Evolutionary conservation across 1,140 invertebrate genomes (phyloP).

Genomic region (Papilio machaon): DNA sequence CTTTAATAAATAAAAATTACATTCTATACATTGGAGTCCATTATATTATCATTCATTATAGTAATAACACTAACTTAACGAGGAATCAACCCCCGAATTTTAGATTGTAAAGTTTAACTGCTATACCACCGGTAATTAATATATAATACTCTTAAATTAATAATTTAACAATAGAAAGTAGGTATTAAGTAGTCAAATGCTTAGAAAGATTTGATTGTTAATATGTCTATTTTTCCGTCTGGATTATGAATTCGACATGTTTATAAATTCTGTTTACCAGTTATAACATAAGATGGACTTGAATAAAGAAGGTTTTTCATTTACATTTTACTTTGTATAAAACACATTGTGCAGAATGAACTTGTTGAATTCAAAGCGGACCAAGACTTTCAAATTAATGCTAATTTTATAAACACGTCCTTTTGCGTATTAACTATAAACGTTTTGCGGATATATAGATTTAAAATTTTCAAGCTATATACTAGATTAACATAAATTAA

Average conservation of each 20-base stretch:
- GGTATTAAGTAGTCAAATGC: too few species aligned
- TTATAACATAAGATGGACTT: neutral
- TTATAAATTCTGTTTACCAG: neutral
- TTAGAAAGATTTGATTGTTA: too few species aligned
- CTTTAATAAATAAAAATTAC: neutral
- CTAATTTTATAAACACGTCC: conserved; percentile 23
- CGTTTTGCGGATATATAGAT: neutral
- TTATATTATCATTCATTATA: too few species aligned
- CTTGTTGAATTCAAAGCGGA: neutral
- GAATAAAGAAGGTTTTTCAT: neutral
- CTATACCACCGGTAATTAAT: too few species aligned
- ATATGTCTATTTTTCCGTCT: neutral
- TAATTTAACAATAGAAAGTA: too few species aligned
- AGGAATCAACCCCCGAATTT: too few species aligned
- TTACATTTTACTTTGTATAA: neutral
- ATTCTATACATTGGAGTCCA: neutral
- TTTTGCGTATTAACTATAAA: neutral
- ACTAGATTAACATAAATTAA: neutral
- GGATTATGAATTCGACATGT: neutral
- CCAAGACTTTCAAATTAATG: conserved; percentile 14
- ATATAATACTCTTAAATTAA: too few species aligned
- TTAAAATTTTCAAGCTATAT: neutral
- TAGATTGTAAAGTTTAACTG: too few species aligned
- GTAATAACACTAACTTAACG: too few species aligned
- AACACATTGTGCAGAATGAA: neutral